Base-by-base conservation (phyloP, 1,140 invertebrate genomes). In the Drosophila dunni region DNA sequence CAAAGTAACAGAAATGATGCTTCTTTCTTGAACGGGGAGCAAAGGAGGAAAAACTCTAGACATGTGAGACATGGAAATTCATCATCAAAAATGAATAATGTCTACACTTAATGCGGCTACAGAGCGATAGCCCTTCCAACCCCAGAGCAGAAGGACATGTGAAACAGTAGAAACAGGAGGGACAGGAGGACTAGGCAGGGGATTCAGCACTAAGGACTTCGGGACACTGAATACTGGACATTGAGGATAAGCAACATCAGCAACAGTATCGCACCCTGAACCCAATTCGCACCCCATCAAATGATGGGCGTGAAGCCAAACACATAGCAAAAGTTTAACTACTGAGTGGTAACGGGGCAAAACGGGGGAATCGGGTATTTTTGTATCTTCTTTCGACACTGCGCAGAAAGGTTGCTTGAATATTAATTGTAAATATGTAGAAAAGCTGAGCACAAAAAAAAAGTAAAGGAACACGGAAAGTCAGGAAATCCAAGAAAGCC, bases 11-110 rank as follows among this genome's bases (percentile, higher is more conserved):
- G 20, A 36, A 5, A 13, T 42, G 40, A 42, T 42, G 40, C 40
- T 42, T 42, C 40, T 42, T 42, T n/a, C 9, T 42, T n/a, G 34
- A 9, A 13, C 7, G 48, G 6, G 24, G n/a, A 45, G 34, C 34
- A 17, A 15, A 42, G 3, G 9, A 11, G 46, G 15, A 7, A 68
- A 61, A 65, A 71, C 83, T 77, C 79, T 79, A 83, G 84, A 88
- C 84, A 88, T 89, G 84, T 86, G 84, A 88, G 84, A 88, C 84
- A 89, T 89, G 84, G 84, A 89, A 89, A 89, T 90, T 90, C 85
- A 90, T 90, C 85, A 90, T 90, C 85, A 90, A 90, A 90, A 90
- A 90, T 90, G 85, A 90, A 90, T 90, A 90, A 90, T 90, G 85
- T 90, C 85, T 90, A 90, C 86, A 90, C 86, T 90, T 90, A 90